Evolutionary conservation across 2,797 vertebrate species (phyloP), one percentile per base, ranked within the genome.

Genomic region (Phoebastria nigripes): DNA sequence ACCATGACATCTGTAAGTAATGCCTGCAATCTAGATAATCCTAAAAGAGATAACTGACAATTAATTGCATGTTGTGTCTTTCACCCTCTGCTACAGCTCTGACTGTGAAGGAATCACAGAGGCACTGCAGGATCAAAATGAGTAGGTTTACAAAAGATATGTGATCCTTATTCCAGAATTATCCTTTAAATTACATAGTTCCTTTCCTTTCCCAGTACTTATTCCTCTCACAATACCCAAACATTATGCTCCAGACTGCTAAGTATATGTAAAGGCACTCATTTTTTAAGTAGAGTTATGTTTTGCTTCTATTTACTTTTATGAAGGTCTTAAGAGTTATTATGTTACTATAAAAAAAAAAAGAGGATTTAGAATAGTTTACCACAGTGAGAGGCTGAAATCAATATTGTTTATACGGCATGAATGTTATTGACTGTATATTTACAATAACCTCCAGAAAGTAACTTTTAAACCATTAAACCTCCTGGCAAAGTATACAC

Each of bases 381-480:
- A 84, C 55, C 16, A 58, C 31, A 77, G 51, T 20, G 66, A 92
- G 79, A 76, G 28, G 17, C n/a, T 96, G 94, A 88, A 97, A 86
- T 95, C 84, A 95, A 92, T 95, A 63, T 54, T 96, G 51, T 82
- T 97, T 93, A 94, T 69, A 89, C 4, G 18, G 42, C 49, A 88
- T 79, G 39, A 88, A 78, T 67, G 62, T 56, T 96, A 85, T 82
- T 76, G 72, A 70, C 12, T 89, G 41, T 55, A 51, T 93, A 91
- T 95, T 94, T 96, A 94, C 84, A 96, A 80, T 92, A 93, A 94
- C 39, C 21, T 93, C 58, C 55, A 90, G 71, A 96, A 93, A 90
- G 89, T 87, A 94, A 91, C 31, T 70, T 89, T 93, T 87, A 72
- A 91, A 76, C 31, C 78, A 81, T 96, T 96, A 97, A 97, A 95